Conservation (phyloP, 1,140 invertebrate genomes). For the Heliconius hewitsoni region DNA sequence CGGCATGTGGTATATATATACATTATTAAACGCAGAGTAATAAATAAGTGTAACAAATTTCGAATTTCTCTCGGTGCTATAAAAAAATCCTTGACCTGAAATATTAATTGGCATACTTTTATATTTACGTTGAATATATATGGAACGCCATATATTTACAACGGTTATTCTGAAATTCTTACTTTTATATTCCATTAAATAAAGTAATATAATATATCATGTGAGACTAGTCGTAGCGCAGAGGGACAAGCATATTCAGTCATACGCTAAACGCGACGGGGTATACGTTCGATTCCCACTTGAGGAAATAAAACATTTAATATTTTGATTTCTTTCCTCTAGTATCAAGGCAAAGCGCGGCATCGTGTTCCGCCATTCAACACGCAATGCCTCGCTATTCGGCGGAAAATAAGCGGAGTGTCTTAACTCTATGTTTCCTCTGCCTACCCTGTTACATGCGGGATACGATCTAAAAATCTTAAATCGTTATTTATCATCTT, state of each 20-base stretch:
- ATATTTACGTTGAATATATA: conserved; percentile 2
- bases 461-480: background rate
- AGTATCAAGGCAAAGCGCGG: no score
- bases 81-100: conserved; percentile 30
- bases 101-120: conserved; percentile 24
- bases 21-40: background rate
- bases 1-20: background rate
- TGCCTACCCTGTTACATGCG: no score
- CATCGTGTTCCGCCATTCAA: no score
- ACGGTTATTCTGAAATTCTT: background rate
- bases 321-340: no score
- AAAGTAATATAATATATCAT: background rate
- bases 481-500: background rate
- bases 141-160: conserved; percentile 2
- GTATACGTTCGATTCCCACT: no score
- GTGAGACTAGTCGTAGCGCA: no score
- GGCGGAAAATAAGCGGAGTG: no score
- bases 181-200: background rate
- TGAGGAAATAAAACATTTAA: no score
- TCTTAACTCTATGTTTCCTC: no score
- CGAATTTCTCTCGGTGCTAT: background rate
- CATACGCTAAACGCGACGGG: no score
- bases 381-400: no score
- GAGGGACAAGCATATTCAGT: no score
- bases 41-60: conserved; percentile 7